Evolutionary conservation across 2,113 vertebrate genomes (phyloP).

Genomic region (Cryptoleucopteryx plumbea): DNA sequence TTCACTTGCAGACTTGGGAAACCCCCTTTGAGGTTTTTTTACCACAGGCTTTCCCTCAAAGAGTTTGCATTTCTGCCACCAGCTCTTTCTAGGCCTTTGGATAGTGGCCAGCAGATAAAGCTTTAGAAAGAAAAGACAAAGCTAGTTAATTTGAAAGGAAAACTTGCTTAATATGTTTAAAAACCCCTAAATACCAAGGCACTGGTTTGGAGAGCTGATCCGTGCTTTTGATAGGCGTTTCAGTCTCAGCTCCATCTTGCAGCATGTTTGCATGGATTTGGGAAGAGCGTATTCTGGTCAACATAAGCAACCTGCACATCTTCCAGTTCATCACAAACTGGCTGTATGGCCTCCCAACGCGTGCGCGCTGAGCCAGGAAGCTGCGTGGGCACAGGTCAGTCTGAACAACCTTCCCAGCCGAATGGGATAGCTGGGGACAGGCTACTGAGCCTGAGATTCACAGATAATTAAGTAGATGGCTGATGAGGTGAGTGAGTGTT

Average conservation of each 20-base stretch:
- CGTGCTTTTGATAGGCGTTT: not conserved
- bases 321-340: not conserved
- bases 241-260: not conserved
- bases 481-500: not conserved
- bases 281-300: not conserved
- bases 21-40: not conserved
- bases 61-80: not conserved
- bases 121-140: not conserved
- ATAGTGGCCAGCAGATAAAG: not conserved
- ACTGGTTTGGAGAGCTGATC: not conserved
- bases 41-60: not conserved
- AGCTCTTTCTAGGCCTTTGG: not conserved
- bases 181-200: not conserved
- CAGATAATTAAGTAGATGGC: not conserved
- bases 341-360: not conserved
- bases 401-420: not conserved
- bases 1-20: not conserved
- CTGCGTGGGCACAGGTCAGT: fast-evolving
- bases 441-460: not conserved
- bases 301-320: not conserved
- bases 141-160: not conserved
- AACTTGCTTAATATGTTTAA: not conserved
- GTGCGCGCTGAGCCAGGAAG: not conserved
- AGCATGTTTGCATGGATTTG: not conserved
- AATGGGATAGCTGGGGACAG: not conserved